Base-by-base conservation (phyloP, 2,888 invertebrate species). In the Perizoma flavofasciatum region DNA sequence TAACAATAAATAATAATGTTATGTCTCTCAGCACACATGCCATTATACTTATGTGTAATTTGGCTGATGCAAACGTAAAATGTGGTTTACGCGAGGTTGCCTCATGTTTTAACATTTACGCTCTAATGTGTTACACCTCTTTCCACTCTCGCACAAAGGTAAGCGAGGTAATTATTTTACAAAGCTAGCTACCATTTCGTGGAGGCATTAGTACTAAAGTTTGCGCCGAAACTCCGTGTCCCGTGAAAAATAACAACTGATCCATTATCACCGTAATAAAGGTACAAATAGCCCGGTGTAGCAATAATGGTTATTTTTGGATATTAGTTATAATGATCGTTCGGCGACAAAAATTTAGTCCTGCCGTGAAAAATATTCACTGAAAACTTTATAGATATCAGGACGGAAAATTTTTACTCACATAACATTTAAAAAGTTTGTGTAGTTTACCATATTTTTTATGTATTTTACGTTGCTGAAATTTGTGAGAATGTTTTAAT, bases 141-240 rank as follows among this genome's bases (percentile, higher is more conserved):
- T 73, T 70, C 70, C 72, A 72, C 69, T 73, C 63, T 70, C 55
- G 67, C 66, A 71, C 73, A 76, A 79, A 85, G 69, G 69, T 67
- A 74, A 77, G 72, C 74, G 72, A 69, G 77, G 79, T 77, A 81
- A 82, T 83, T 83, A 84, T 82, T 80, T 77, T 67, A 73, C 75
- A 72, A 78, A 76, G 72, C 74, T 71, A 71, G 68, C 70, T 73
- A 59, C 68, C 73, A 72, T 79, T 81, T 70, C 71, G 75, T 72
- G 70, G 71, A 59, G 57, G 76, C 81, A 86, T 86, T 85, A 85
- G 75, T 74, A 77, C 71, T 81, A 83, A 84, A 83, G 83, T 80
- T 75, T 73, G 74, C 75, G 78, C 76, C 75, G 72, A 73, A 82
- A 83, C 70, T 82, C 76, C 73, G 78, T 78, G 77, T 78, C 78